Evolutionary conservation across 2,888 invertebrate species (phyloP).

Genomic region (Meganola albula): DNA sequence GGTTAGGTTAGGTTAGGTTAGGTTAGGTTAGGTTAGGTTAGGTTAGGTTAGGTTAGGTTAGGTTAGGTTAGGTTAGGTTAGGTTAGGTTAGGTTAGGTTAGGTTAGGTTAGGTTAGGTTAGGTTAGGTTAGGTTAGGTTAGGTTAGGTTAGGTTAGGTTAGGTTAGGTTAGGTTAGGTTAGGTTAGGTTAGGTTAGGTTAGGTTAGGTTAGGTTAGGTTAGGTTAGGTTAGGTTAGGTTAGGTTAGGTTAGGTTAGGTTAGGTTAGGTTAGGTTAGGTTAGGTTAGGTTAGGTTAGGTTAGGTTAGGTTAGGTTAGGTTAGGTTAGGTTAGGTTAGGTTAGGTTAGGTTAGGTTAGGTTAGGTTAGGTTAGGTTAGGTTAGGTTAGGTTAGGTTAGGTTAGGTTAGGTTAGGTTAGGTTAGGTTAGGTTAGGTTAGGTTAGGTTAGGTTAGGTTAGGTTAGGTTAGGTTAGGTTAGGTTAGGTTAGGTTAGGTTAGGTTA

Average conservation of each 20-base stretch:
- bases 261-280: conserved; percentile 9
- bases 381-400: conserved; percentile 6
- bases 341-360: conserved; percentile 8
- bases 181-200: conserved; percentile 13
- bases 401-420: conserved; percentile 10
- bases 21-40: conserved; percentile 7
- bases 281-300: conserved; percentile 8
- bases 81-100: conserved; percentile 7
- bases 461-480: conserved; percentile 6
- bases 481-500: conserved; percentile 12
- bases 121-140: conserved; percentile 2
- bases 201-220: conserved; percentile 12
- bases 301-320: conserved; percentile 10
- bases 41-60: conserved; percentile 11
- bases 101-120: conserved; percentile 4
- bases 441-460: conserved; percentile 3
- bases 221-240: conserved; percentile 18
- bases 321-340: conserved; percentile 6
- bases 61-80: conserved; percentile 9
- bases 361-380: conserved; percentile 12
- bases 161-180: conserved; percentile 15
- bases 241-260: conserved; percentile 12
- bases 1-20: conserved; percentile 11
- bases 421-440: conserved; percentile 12
- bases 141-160: conserved; percentile 12